A percentile compares a stretch with the other conserved stretches of the same genome.
phyloP scores from a whole-genome alignment of 2,797 vertebrate genomes.

The Sparidentex hasta region DNA sequence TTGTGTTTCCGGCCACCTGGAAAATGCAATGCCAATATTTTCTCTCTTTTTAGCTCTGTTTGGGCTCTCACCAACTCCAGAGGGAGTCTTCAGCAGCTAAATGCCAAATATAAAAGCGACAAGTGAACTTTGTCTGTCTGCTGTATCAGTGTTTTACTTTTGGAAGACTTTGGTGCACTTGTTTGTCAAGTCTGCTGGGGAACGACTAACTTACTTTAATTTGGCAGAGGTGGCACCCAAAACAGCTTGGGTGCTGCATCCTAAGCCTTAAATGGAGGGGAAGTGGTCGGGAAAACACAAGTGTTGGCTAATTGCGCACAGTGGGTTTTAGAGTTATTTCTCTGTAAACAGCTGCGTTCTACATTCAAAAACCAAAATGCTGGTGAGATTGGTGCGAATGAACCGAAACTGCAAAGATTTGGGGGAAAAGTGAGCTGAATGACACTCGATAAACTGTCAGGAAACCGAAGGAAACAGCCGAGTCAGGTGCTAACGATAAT shows the following conservation, averaged over 20 bases:
- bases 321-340: not conserved
- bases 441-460: too few species aligned
- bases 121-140: not conserved
- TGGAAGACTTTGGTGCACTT: too few species aligned
- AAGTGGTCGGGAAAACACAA: too few species aligned
- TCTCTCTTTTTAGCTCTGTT: not conserved
- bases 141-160: not conserved
- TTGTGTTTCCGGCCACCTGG: not conserved
- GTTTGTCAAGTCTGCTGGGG: too few species aligned
- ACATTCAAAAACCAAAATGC: not conserved
- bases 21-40: not conserved
- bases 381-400: not conserved
- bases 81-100: not conserved
- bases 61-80: not conserved
- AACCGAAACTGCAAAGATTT: not conserved
- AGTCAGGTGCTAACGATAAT: too few species aligned
- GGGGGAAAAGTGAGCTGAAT: not conserved
- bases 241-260: too few species aligned
- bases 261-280: too few species aligned
- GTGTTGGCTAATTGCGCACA: not conserved
- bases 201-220: too few species aligned
- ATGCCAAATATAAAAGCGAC: not conserved
- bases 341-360: not conserved
- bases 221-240: too few species aligned
- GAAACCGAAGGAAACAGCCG: not conserved